Conservation (phyloP, 2,113 vertebrate species). For the Periophthalmus modestus region DNA sequence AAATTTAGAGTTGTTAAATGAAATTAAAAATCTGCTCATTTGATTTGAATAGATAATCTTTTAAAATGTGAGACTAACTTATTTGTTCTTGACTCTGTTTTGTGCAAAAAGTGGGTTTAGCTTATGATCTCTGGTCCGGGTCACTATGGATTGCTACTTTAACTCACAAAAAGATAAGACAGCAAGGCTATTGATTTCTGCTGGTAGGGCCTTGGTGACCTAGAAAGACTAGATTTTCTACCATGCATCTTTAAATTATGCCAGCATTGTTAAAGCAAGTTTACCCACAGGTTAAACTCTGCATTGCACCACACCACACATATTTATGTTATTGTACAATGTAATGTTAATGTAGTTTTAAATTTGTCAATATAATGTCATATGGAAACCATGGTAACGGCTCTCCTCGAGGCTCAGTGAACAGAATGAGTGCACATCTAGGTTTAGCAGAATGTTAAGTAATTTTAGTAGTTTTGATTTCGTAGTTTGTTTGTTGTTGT, state of each 20-base stretch:
- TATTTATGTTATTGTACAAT: too few relatives aligned
- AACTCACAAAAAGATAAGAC: slow-evolving; percentile 36
- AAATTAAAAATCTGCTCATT: not conserved
- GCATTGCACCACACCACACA: not conserved
- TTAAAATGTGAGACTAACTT: not conserved
- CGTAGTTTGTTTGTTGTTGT: too few relatives aligned
- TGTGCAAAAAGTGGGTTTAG: not conserved
- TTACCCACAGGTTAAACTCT: not conserved
- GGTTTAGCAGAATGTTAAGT: not conserved
- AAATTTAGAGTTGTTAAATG: not conserved
- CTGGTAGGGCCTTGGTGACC: not conserved
- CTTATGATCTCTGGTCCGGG: slow-evolving; percentile 30
- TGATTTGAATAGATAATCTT: too few relatives aligned
- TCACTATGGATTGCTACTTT: slow-evolving; percentile 34
- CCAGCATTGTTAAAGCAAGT: not conserved
- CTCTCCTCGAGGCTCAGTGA: too few relatives aligned
- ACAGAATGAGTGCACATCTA: too few relatives aligned
- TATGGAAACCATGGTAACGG: too few relatives aligned
- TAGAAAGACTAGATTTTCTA: not conserved
- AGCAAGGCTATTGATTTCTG: not conserved
- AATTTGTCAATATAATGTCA: too few relatives aligned
- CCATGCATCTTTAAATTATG: not conserved
- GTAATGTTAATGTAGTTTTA: too few relatives aligned
- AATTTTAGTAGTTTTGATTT: not conserved
- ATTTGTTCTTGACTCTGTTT: not conserved